A percentile compares a stretch with the other conserved stretches of the same genome.
These are phyloP conservation scores for Danaus plexippus DNA, from an alignment of 1,140 invertebrate species.

Conservation along the genomic window DNA sequence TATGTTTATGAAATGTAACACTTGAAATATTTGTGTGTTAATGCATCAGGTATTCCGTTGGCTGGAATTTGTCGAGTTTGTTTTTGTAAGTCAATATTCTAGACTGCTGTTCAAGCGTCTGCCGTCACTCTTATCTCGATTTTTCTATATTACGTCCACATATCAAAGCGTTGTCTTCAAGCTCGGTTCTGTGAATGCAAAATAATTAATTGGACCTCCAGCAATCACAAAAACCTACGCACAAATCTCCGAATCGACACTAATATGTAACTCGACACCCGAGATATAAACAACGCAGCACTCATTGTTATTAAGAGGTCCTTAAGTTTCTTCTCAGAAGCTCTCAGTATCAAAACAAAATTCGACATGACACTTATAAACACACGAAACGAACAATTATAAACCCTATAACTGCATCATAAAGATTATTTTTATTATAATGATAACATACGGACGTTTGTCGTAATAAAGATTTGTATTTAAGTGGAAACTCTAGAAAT, in stretches of 20 bases:
- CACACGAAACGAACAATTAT: slow-evolving; percentile 13
- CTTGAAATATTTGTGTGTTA: slow-evolving; percentile 28
- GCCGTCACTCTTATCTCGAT: slow-evolving; percentile 4
- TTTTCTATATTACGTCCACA: too few species aligned
- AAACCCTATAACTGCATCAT: slow-evolving; percentile 12
- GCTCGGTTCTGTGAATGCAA: slow-evolving; percentile 2
- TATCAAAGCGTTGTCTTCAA: not conserved
- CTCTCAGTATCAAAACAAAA: slow-evolving; percentile 53
- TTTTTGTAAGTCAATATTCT: slow-evolving; percentile 46
- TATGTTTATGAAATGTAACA: slow-evolving; percentile 41
- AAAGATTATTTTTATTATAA: slow-evolving; percentile 5
- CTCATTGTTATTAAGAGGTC: slow-evolving; percentile 45
- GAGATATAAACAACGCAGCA: slow-evolving; percentile 42
- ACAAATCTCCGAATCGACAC: slow-evolving; percentile 52
- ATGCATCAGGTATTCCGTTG: slow-evolving; percentile 34
- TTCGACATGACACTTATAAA: slow-evolving; percentile 11
- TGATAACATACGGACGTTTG: slow-evolving; percentile 16
- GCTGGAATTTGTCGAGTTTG: slow-evolving; percentile 48
- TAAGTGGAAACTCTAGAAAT: slow-evolving; percentile 46
- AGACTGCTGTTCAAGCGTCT: slow-evolving; percentile 26
- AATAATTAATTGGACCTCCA: slow-evolving; percentile 10
- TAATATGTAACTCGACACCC: slow-evolving; percentile 46
- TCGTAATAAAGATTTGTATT: slow-evolving; percentile 46
- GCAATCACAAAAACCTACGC: slow-evolving; percentile 34
- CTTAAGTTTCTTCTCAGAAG: slow-evolving; percentile 56